A percentile compares a stretch with the other conserved stretches of the same genome.
phyloP scores from a whole-genome alignment of 2,888 invertebrate species.

The Phyto melanocephala region DNA sequence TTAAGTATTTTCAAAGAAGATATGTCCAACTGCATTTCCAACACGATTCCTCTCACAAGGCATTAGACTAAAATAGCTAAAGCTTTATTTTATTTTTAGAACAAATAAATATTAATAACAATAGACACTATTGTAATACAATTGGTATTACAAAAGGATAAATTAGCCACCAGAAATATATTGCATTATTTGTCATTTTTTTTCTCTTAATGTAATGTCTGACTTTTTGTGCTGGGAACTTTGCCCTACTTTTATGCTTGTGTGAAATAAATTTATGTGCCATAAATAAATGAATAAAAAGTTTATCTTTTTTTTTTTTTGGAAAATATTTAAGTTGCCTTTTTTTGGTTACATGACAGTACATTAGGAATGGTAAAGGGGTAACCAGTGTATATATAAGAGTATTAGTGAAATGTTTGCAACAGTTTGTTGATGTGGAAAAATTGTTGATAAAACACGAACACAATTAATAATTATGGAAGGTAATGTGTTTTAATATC shows the following conservation, averaged over 20 bases:
- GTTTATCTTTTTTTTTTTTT: conserved; percentile 14
- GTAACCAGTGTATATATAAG: not conserved
- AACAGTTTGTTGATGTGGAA: conserved; percentile 25
- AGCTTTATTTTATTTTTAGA: too few species aligned
- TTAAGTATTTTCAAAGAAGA: too few species aligned
- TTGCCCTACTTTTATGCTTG: conserved; percentile 39
- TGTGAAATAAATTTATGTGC: conserved; percentile 15
- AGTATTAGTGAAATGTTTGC: not conserved
- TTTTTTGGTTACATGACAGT: not conserved
- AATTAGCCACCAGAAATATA: too few species aligned
- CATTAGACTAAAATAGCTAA: too few species aligned
- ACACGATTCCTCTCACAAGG: too few species aligned
- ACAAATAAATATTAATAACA: too few species aligned
- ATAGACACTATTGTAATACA: too few species aligned
- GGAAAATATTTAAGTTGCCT: not conserved
- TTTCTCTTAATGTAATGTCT: too few species aligned
- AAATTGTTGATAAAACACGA: not conserved
- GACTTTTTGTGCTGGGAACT: not conserved
- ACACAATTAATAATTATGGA: not conserved
- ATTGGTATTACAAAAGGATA: too few species aligned
- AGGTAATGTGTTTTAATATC: not conserved
- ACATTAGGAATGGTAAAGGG: not conserved
- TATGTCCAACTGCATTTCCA: too few species aligned
- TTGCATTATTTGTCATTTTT: too few species aligned
- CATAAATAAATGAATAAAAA: not conserved